These are phyloP conservation scores for Glyphotaelius pellucidus DNA, from an alignment of 2,888 invertebrate species.

Conservation along the genomic window DNA sequence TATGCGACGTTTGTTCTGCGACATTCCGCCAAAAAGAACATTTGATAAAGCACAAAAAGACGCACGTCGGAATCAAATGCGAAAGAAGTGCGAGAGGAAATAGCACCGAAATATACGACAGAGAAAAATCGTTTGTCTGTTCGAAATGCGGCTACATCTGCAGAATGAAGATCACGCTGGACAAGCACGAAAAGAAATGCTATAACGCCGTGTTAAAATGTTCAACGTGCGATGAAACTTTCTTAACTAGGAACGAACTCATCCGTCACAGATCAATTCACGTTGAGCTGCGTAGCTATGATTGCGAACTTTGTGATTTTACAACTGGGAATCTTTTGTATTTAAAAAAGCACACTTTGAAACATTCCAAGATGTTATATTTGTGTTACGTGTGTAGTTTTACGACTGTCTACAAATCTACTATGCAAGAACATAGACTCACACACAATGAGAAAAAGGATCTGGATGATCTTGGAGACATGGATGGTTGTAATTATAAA, in stretches of 20 bases:
- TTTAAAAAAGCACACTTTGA: constrained; percentile 25
- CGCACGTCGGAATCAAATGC: not conserved
- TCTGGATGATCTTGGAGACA: not conserved
- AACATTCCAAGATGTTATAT: constrained; percentile 40
- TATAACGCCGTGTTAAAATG: not conserved
- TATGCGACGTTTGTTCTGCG: constrained; percentile 30
- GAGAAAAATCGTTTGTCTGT: constrained; percentile 19
- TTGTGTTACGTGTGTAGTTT: constrained; percentile 34
- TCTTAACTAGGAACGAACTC: not conserved
- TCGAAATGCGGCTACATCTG: constrained; percentile 28
- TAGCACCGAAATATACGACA: not conserved
- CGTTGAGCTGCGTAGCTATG: constrained; percentile 2
- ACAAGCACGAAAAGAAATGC: constrained; percentile 40
- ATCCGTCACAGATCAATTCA: constrained; percentile 4
- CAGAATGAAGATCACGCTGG: constrained; percentile 4
- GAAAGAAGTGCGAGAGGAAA: not conserved
- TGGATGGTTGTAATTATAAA: not conserved
- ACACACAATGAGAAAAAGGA: constrained; percentile 30
- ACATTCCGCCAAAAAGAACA: constrained; percentile 43
- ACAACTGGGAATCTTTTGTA: constrained; percentile 17
- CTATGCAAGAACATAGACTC: constrained; percentile 38
- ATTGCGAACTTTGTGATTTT: constrained; percentile 39
- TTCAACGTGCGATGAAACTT: constrained; percentile 10
- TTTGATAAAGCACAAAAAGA: constrained; percentile 41
- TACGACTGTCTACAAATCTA: constrained; percentile 24